A percentile compares a stretch with the other conserved stretches of the same genome.
These are phyloP conservation scores for Aphelinus certus DNA, from an alignment of 1,140 invertebrate species.

Conservation along the genomic window DNA sequence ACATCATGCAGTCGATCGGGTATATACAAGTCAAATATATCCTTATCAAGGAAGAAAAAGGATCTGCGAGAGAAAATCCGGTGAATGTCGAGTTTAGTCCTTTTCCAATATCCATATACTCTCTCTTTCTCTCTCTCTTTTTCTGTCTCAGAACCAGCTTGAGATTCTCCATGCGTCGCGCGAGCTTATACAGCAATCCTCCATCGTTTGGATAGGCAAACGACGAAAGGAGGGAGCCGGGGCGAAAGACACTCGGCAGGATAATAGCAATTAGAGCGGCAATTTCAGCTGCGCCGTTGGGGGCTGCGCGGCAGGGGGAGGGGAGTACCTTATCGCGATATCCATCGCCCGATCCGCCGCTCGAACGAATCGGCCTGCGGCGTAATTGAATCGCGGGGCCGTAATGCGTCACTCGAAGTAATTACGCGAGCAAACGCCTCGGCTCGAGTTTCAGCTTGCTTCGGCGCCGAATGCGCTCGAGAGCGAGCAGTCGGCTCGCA, in stretches of 20 bases:
- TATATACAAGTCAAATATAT: too few relatives aligned
- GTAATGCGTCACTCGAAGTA: constrained; percentile 51
- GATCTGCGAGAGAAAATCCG: too few relatives aligned
- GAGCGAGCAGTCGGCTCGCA: background rate
- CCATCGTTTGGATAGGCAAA: constrained; percentile 13
- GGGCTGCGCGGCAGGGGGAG: constrained; percentile 1
- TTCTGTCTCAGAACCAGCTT: too few relatives aligned
- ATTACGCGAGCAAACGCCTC: constrained; percentile 49
- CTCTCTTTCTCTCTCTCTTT: too few relatives aligned
- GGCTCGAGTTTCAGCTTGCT: constrained; percentile 11
- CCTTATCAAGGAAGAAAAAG: too few relatives aligned
- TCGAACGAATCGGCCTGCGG: constrained; percentile 46
- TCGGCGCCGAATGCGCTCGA: background rate
- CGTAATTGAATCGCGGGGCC: constrained; percentile 50
- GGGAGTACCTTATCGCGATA: constrained; percentile 6
- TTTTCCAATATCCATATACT: too few relatives aligned
- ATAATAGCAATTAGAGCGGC: constrained; percentile 55
- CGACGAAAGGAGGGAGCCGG: constrained; percentile 2
- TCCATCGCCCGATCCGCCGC: constrained; percentile 32
- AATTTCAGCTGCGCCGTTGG: constrained; percentile 46
- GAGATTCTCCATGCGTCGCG: too few relatives aligned
- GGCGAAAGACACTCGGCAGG: constrained; percentile 24
- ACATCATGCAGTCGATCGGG: too few relatives aligned
- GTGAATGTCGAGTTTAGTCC: too few relatives aligned
- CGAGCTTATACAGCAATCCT: too few relatives aligned